A percentile compares a stretch with the other conserved stretches of the same genome.
phyloP scores from a whole-genome alignment of 2,797 vertebrate species.

The Thalassophryne amazonica region DNA sequence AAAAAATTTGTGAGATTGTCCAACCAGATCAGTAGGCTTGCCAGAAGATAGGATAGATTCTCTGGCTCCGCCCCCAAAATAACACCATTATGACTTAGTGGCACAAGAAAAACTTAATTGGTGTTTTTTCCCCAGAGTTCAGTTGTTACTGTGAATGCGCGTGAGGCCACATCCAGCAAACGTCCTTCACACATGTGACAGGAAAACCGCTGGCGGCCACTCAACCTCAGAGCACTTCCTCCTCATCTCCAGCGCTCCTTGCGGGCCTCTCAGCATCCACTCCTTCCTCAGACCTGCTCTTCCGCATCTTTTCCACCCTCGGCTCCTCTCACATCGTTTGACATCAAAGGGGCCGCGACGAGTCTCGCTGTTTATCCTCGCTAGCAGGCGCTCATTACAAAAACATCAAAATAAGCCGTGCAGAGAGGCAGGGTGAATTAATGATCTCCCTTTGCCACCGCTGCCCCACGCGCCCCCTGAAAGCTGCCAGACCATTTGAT shows the following conservation, averaged over 20 bases:
- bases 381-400: slow-evolving; percentile 76
- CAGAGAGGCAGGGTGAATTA: slow-evolving; percentile 73
- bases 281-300: slow-evolving; percentile 50
- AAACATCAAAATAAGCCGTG: slow-evolving; percentile 78
- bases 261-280: slow-evolving; percentile 59
- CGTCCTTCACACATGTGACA: slow-evolving; percentile 46
- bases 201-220: slow-evolving; percentile 58
- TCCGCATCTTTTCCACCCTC: slow-evolving; percentile 39
- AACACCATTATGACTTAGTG: too few species aligned
- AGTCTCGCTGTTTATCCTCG: slow-evolving; percentile 72
- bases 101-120: too few species aligned
- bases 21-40: too few species aligned
- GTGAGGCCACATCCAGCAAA: too few species aligned
- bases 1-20: too few species aligned
- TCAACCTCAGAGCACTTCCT: slow-evolving; percentile 49
- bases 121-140: too few species aligned
- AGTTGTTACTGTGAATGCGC: too few species aligned
- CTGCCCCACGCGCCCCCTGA: slow-evolving; percentile 46
- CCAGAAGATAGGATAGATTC: too few species aligned
- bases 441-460: slow-evolving; percentile 74
- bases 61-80: too few species aligned
- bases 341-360: slow-evolving; percentile 71
- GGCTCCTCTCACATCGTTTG: slow-evolving; percentile 60
- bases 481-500: slow-evolving; percentile 46
- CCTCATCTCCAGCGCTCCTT: slow-evolving; percentile 51